Base-by-base conservation (phyloP, 2,888 invertebrate genomes). In the Coelogynopora nodosa region DNA sequence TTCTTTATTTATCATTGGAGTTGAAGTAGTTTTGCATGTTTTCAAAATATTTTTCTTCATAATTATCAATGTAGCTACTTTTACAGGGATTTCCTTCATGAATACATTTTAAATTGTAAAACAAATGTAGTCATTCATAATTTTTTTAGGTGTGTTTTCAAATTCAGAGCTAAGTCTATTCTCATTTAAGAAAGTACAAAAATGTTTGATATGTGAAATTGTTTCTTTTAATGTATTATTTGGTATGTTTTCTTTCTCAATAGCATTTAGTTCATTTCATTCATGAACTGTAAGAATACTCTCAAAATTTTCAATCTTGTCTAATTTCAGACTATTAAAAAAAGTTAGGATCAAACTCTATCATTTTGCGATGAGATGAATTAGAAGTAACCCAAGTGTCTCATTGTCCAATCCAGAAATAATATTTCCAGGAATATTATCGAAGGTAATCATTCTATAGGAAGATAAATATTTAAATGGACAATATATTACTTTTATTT, bases 21-120 rank as follows among this genome's bases (percentile, higher is more conserved):
- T 5, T n/a, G 23, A 74, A 74, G 2, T 74, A 74, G 23, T 74
- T 26, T 74, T 74, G 74, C 23, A 74, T 74, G 5, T 74, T 74
- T 26, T 74, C 74, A 74, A 74, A 74, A 74, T 74, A 10, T 10
- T 74, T 26, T n/a, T 10, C 23, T n/a, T 10, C 5, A 74, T n/a
- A n/a, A n/a, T n/a, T 74, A 74, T 74, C 74, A 74, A 74, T 26
- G 23, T 74, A 74, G 74, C 23, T 74, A n/a, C 2, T 74, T 74
- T 74, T 74, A n/a, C 74, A 13, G 23, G 18, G 74, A 74, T 74
- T 74, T 74, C 74, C 74, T 74, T 74, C 74, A 26, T 23, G 74
- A 74, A 74, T 74, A 26, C 5, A 74, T 74, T 74, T 74, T 26
- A n/a, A 74, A n/a, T 13, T n/a, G 23, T n/a, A 5, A 74, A 74